Base-by-base conservation (phyloP, 2,888 invertebrate species). In the Syritta pipiens region DNA sequence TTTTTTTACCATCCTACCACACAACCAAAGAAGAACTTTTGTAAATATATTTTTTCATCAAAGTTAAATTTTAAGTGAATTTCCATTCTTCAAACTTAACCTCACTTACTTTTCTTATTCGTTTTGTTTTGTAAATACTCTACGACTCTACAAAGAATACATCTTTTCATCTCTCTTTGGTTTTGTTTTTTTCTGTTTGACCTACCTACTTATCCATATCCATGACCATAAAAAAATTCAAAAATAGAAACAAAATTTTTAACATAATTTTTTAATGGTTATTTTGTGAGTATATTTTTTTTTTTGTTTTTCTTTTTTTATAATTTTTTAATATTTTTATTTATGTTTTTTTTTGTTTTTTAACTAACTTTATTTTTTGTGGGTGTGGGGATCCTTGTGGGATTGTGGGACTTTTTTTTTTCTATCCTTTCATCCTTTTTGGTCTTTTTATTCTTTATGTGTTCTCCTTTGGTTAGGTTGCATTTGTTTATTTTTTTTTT, bases 21-120 rank as follows among this genome's bases (percentile, higher is more conserved):
- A n/a, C 74, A 79, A 79, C 79, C 79, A 72, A 79, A 79, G 77
- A 79, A 79, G 79, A 63, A 79, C 79, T 74, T 79, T 79, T 79
- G 79, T 79, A 79, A 79, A 79, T 79, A 79, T 68, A 79, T 72
- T 24, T 62, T 79, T 74, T 74, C 79, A 62, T 79, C 53, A 76
- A 44, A 75, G 35, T 49, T 44, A 14, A 28, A 62, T 48, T 55
- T 57, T 55, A 10, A 44, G 48, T 67, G 55, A 30, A 24, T 37
- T 59, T 12, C 1, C 22, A 53, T 24, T 26, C 35, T 19, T 57
- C 10, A 40, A 17, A 6, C 28, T 49, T 62, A 60, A 42, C 57
- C 67, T 28, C 42, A 62, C 30, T 24, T 26, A 5, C 35, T 14
- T 14, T 12, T 30, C n/a, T n/a, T n/a, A n/a, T n/a, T n/a, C n/a